Conservation (phyloP, 1,140 invertebrate genomes). For the Panagrolaimus sp. region DNA sequence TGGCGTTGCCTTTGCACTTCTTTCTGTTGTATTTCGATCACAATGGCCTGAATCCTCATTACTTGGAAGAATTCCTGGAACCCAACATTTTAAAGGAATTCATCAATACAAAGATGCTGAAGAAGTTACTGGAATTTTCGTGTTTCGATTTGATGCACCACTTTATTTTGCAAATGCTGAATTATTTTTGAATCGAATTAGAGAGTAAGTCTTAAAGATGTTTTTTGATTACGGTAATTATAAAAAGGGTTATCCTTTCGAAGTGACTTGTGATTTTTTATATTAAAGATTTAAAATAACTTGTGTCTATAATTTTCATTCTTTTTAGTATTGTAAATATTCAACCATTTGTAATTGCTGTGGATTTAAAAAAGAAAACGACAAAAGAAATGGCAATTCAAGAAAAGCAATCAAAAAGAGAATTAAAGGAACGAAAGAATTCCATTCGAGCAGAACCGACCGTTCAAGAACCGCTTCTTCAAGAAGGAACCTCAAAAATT, state of each 20-base stretch:
- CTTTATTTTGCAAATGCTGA: constrained; percentile 64
- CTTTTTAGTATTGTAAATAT: neutral
- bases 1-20: constrained; percentile 61
- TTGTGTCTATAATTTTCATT: no score
- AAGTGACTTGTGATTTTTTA: no score
- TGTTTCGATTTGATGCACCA: constrained; percentile 62
- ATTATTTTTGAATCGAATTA: constrained; percentile 56
- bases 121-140: constrained; percentile 60
- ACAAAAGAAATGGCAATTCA: neutral
- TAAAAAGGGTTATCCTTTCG: no score
- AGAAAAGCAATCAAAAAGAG: neutral
- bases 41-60: constrained; percentile 57
- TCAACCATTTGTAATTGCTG: neutral
- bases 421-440: neutral
- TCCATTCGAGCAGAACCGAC: neutral
- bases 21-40: constrained; percentile 62
- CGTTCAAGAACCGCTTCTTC: neutral
- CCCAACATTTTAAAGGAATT: constrained; percentile 42
- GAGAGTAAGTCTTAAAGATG: constrained; percentile 7
- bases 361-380: constrained; percentile 4
- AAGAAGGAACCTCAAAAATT: constrained; percentile 21
- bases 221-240: neutral
- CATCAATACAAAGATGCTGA: constrained; percentile 40
- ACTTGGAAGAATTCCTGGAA: constrained; percentile 42
- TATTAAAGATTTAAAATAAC: no score